Percentiles rank a stretch among this genome's conserved stretches.
Conservation (phyloP, 2,888 invertebrate genomes). For the Nymphalis urticae region DNA sequence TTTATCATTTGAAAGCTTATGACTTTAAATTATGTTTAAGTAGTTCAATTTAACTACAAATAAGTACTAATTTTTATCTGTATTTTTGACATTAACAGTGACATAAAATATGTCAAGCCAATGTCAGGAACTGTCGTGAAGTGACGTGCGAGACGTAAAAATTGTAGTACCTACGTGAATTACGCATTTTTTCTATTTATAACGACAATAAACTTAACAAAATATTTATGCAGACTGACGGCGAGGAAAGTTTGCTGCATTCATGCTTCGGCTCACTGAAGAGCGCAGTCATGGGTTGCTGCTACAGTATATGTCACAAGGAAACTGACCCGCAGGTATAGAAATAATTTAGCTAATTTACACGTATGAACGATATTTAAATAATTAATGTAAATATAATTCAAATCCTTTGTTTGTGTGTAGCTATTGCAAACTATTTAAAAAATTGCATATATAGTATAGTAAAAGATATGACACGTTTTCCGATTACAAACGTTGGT, state of each 20-base stretch:
- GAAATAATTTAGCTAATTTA: constrained; percentile 18
- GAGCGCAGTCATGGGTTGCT: constrained; percentile 84
- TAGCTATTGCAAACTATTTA: constrained; percentile 5
- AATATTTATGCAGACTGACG: constrained; percentile 77
- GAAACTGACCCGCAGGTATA: constrained; percentile 85
- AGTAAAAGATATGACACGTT: constrained; percentile 1
- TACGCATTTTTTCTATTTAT: constrained; percentile 74
- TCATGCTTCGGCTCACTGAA: constrained; percentile 77
- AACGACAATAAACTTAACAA: constrained; percentile 60
- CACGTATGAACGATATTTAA: constrained; percentile 27
- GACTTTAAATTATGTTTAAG: background rate
- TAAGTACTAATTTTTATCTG: too few relatives aligned
- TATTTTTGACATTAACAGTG: constrained; percentile 18
- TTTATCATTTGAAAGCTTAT: background rate
- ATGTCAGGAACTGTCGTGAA: constrained; percentile 25
- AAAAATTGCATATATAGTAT: background rate
- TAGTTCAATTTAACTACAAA: background rate
- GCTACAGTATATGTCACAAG: constrained; percentile 87
- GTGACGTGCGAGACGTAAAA: constrained; percentile 40
- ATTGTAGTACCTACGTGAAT: constrained; percentile 50
- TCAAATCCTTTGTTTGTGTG: constrained; percentile 8
- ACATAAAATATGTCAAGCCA: constrained; percentile 15
- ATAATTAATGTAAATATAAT: constrained; percentile 22
- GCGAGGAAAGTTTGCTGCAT: constrained; percentile 71
- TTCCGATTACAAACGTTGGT: constrained; percentile 33